phyloP scores from a whole-genome alignment of 2,113 vertebrate species.

The Formicarius rufipectus region DNA sequence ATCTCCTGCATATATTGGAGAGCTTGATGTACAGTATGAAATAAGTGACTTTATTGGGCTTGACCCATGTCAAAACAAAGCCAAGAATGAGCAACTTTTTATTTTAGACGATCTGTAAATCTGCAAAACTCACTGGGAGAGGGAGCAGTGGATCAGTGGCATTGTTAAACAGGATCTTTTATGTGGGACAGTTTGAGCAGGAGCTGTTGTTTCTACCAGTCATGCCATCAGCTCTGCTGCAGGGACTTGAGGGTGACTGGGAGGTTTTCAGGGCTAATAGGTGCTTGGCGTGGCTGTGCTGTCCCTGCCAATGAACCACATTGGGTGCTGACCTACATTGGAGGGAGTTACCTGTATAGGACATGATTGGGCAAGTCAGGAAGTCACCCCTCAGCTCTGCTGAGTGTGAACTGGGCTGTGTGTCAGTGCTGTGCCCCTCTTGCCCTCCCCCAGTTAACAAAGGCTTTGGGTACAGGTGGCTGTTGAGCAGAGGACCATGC shows the following conservation, averaged over 20 bases:
- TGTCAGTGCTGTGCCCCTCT: background rate
- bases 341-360: background rate
- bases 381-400: background rate
- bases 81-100: background rate
- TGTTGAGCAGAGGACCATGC: background rate
- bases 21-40: background rate
- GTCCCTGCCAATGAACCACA: background rate
- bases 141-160: background rate
- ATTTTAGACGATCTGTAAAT: background rate
- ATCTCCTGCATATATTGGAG: background rate
- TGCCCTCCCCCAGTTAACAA: background rate
- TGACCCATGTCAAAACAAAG: background rate
- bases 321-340: background rate
- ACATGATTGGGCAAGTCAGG: background rate
- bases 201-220: background rate
- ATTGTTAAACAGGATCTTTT: background rate
- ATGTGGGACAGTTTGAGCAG: background rate
- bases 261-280: background rate
- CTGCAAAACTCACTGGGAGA: background rate
- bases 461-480: background rate
- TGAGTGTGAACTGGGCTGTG: background rate
- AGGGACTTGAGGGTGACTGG: background rate
- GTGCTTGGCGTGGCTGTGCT: accelerated
- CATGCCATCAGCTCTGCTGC: background rate
- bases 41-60: background rate